Conservation (phyloP, 2,113 vertebrate species). For the Aepyceros melampus region DNA sequence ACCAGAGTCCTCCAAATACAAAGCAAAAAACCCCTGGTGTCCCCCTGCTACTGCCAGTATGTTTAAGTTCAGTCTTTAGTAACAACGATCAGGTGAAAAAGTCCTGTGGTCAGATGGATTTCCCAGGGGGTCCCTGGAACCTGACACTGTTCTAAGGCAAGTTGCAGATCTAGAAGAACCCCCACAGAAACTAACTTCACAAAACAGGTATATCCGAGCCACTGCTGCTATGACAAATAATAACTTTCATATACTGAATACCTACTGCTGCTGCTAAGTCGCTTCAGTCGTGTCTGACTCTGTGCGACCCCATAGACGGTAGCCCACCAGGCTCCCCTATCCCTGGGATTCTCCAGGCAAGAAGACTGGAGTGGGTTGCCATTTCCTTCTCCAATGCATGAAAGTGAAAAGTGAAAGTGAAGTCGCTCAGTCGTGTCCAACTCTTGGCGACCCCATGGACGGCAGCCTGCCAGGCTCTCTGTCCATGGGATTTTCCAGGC, state of each 20-base stretch:
- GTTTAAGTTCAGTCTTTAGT: not conserved
- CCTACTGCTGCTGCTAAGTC: not conserved
- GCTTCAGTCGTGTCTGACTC: no score
- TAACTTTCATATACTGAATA: not conserved
- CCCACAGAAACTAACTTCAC: not conserved
- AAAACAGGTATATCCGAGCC: not conserved
- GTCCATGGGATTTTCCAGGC: no score
- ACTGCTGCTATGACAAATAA: not conserved
- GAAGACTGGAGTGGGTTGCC: no score
- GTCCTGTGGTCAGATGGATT: not conserved
- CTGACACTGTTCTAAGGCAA: not conserved
- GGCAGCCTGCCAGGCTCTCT: rapidly evolving
- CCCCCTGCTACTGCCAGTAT: not conserved
- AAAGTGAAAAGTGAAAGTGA: no score
- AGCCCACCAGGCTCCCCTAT: no score
- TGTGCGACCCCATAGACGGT: no score
- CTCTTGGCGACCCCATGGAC: no score
- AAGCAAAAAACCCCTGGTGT: not conserved
- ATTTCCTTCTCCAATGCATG: no score
- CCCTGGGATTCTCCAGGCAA: no score
- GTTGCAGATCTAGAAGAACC: not conserved
- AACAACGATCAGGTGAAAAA: not conserved
- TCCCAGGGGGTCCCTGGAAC: not conserved
- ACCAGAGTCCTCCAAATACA: not conserved
- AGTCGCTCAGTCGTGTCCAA: no score